Conservation (phyloP, 2,888 invertebrate genomes). For the Salticus scenicus region DNA sequence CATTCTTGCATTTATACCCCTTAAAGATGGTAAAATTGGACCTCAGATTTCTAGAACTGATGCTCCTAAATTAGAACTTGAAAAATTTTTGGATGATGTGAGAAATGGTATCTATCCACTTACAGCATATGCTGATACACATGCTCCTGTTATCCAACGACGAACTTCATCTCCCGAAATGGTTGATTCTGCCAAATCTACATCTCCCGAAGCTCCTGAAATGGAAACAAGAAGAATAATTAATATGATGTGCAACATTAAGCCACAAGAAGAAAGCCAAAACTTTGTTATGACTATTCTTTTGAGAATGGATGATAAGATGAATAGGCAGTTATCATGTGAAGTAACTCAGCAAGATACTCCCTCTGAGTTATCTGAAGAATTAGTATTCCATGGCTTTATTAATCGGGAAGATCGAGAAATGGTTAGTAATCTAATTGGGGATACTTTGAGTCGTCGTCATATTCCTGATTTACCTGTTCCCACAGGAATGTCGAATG, state of each 20-base stretch:
- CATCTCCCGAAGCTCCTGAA: slow-evolving; percentile 89
- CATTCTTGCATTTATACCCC: slow-evolving; percentile 84
- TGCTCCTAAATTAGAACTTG: slow-evolving; percentile 89
- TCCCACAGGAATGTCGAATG: slow-evolving; percentile 27
- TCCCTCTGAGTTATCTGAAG: slow-evolving; percentile 88
- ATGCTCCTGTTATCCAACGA: slow-evolving; percentile 80
- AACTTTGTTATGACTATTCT: slow-evolving; percentile 91
- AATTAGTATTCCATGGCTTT: slow-evolving; percentile 97
- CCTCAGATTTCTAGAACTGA: slow-evolving; percentile 81
- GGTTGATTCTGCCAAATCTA: slow-evolving; percentile 84
- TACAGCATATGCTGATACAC: slow-evolving; percentile 90
- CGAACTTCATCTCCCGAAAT: slow-evolving; percentile 87
- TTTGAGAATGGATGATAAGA: slow-evolving; percentile 98
- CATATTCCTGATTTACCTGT: slow-evolving; percentile 60
- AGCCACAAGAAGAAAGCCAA: slow-evolving; percentile 82
- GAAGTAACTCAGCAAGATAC: slow-evolving; percentile 89
- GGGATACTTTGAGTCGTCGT: slow-evolving; percentile 82
- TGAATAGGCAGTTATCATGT: slow-evolving; percentile 98
- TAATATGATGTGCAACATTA: slow-evolving; percentile 96
- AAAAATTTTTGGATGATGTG: slow-evolving; percentile 99
- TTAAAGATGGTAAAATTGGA: slow-evolving; percentile 77
- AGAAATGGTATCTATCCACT: slow-evolving; percentile 98
- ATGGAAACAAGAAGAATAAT: slow-evolving; percentile 92
- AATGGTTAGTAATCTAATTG: slow-evolving; percentile 88
- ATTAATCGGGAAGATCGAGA: slow-evolving; percentile 93